Conservation (phyloP, 2,797 vertebrate species). For the Varecia variegata region DNA sequence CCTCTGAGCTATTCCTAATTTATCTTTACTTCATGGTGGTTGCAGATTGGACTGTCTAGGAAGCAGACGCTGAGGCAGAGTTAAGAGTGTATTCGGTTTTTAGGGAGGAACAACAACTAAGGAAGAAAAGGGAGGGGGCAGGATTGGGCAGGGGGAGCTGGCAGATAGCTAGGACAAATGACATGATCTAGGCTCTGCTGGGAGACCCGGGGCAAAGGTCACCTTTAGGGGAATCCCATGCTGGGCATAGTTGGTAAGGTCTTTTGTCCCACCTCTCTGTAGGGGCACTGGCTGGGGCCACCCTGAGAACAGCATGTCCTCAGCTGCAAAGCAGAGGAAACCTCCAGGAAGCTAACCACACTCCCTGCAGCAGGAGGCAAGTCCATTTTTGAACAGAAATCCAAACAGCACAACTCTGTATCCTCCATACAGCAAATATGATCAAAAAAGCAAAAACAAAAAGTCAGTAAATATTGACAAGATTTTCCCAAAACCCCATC, state of each 20-base stretch:
- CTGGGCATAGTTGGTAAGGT: not conserved
- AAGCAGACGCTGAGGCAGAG: not conserved
- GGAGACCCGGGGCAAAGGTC: too few relatives aligned
- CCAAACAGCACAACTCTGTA: not conserved
- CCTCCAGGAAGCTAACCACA: not conserved
- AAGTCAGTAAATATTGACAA: not conserved
- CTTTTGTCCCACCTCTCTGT: too few relatives aligned
- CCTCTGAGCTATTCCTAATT: not conserved
- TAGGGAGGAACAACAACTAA: not conserved
- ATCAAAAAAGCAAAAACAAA: not conserved
- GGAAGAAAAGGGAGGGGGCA: not conserved
- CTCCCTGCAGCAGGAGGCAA: not conserved
- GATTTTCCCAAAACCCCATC: not conserved
- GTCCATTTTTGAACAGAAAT: not conserved
- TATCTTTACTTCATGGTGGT: not conserved
- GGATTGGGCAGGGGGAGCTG: not conserved
- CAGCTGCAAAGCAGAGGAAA: not conserved
- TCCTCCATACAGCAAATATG: not conserved
- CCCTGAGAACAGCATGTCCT: not conserved
- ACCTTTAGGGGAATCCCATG: accelerated
- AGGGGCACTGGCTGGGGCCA: accelerated
- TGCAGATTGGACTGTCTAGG: not conserved
- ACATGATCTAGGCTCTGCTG: not conserved
- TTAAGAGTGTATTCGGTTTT: not conserved
- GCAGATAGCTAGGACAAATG: too few relatives aligned